These are phyloP conservation scores for Triplophysa dalaica DNA, from an alignment of 2,113 vertebrate species.

Conservation along the genomic window DNA sequence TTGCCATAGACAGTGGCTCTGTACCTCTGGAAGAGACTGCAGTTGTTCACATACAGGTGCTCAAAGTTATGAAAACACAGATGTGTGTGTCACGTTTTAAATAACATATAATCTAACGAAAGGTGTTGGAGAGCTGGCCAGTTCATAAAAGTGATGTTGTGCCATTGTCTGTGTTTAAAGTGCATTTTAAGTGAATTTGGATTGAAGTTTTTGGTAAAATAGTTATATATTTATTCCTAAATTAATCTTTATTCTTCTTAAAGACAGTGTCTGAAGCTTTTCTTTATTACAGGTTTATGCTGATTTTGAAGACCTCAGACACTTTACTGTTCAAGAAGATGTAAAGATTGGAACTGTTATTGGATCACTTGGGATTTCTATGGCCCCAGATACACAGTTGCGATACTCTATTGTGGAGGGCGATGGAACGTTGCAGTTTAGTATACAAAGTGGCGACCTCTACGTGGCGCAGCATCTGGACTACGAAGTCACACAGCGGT, in stretches of 20 bases:
- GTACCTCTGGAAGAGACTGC: conserved; percentile 74
- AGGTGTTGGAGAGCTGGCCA: too few relatives aligned
- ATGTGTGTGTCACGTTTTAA: not conserved
- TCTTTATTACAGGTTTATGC: conserved; percentile 76
- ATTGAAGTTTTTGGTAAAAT: too few relatives aligned
- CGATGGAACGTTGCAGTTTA: conserved; percentile 77
- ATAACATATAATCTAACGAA: too few relatives aligned
- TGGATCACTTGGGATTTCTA: conserved; percentile 68
- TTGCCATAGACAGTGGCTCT: conserved; percentile 79
- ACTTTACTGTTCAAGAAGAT: conserved; percentile 81
- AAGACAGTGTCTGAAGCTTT: not conserved
- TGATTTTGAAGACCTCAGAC: conserved; percentile 67
- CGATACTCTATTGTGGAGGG: conserved; percentile 77
- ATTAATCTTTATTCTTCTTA: not conserved
- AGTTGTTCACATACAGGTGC: conserved; percentile 82
- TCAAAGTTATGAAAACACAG: not conserved
- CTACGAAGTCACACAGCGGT: conserved; percentile 80
- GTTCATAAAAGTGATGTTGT: too few relatives aligned
- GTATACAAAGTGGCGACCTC: conserved; percentile 82
- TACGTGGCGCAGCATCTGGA: conserved; percentile 84
- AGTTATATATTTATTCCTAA: not conserved
- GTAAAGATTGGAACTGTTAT: conserved; percentile 75
- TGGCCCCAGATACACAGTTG: conserved; percentile 57
- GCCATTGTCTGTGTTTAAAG: too few relatives aligned
- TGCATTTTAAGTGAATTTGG: not conserved